Evolutionary conservation across 2,888 invertebrate genomes (phyloP), one percentile per base, ranked within the genome.

Genomic region (Lutraria lutraria): DNA sequence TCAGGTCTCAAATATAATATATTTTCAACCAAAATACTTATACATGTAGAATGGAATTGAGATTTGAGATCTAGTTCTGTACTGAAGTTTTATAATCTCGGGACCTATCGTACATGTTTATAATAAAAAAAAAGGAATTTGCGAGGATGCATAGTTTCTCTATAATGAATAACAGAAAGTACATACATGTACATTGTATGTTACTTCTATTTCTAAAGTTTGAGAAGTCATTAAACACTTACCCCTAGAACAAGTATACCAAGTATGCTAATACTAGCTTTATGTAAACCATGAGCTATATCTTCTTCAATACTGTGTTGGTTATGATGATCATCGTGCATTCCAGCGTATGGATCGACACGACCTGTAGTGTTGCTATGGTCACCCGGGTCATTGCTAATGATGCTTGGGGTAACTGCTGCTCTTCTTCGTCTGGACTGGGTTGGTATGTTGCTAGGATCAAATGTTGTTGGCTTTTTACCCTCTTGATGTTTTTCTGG

Each of bases 211-310:
- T 4, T n/a, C 2, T 4, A 43, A 43, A 43, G 43, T 4, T 8
- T 43, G 43, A 43, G n/a, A 43, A 43, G 43, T 43, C 8, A 10
- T 15, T 10, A 56, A 68, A 53, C 63, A 85, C 91, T 87, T 89
- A 94, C 94, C 91, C 93, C 91, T 16, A 94, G 52, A 2, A 94
- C 93, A 4, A 95, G 92, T 8, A 95, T 91, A 21, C 93, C 91
- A 19, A 95, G 88, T n/a, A 95, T 95, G 21, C 93, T 87, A 2
- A 95, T 93, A 72, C 94, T 95, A 63, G 93, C 93, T 89, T 94
- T 94, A 86, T 95, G 95, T 34, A 95, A 90, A 12, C 90, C 93
- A 84, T 95, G 95, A 3, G 94, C 94, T 29, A 95, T 90, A 0
- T 93, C 91, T 68, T 93, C 93, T 88, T 94, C 93, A 16, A 93